Conservation (phyloP, 2,888 invertebrate genomes). For the Cryptosula pallasiana region DNA sequence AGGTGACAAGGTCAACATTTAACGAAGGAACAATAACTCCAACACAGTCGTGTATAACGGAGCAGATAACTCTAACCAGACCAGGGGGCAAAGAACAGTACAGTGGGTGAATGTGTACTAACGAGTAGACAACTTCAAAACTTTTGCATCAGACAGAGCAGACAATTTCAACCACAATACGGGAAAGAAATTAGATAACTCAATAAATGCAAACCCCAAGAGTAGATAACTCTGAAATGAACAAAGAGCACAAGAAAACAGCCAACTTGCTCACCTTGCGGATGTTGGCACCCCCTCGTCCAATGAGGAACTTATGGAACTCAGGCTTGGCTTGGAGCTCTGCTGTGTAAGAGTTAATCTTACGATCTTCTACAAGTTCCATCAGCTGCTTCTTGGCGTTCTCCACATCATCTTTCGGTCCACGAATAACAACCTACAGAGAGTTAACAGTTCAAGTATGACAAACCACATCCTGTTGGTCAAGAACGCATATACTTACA, state of each 20-base stretch:
- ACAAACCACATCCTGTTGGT: too few relatives aligned
- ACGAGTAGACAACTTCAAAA: too few relatives aligned
- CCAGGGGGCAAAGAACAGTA: too few relatives aligned
- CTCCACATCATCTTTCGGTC: slow-evolving; percentile 56
- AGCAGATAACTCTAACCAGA: background rate
- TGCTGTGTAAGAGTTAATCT: slow-evolving; percentile 59
- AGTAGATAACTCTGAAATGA: too few relatives aligned
- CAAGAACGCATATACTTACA: too few relatives aligned
- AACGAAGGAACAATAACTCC: too few relatives aligned
- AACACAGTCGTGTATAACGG: too few relatives aligned
- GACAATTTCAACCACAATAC: background rate
- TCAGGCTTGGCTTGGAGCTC: slow-evolving; percentile 87
- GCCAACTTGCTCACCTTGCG: slow-evolving; percentile 49
- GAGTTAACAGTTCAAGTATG: background rate
- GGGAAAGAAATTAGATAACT: too few relatives aligned
- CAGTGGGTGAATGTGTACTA: too few relatives aligned
- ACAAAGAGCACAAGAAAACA: background rate
- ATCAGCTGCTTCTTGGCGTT: slow-evolving; percentile 54
- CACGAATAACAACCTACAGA: slow-evolving; percentile 46
- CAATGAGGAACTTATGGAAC: slow-evolving; percentile 95
- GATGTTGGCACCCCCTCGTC: slow-evolving; percentile 66
- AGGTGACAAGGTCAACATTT: too few relatives aligned
- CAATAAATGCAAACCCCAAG: too few relatives aligned
- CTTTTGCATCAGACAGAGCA: too few relatives aligned
- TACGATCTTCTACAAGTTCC: slow-evolving; percentile 51